Conservation (phyloP, 1,140 invertebrate species). For the Galendromus occidentalis region DNA sequence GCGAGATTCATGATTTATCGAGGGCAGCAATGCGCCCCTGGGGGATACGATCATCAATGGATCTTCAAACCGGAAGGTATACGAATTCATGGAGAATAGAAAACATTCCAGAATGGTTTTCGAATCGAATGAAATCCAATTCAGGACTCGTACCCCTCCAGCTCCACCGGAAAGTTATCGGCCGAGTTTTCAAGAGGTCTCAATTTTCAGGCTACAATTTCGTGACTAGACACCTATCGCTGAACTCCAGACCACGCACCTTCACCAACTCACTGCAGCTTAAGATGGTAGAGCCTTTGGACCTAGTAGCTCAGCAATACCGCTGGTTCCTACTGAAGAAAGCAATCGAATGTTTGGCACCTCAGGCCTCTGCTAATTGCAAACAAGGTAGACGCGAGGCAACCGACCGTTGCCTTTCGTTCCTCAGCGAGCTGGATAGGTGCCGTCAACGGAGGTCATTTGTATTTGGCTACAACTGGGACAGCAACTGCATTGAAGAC, state of each 20-base stretch:
- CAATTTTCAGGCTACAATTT: background rate
- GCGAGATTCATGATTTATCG: constrained; percentile 2
- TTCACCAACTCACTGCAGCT: background rate
- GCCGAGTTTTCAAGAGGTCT: too few relatives aligned
- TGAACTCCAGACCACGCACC: background rate
- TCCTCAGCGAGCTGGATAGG: background rate
- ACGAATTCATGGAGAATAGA: too few relatives aligned
- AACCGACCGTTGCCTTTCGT: background rate
- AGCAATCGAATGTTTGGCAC: background rate
- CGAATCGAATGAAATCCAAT: too few relatives aligned
- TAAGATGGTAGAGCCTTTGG: constrained; percentile 9
- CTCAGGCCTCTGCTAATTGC: background rate
- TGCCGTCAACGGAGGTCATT: background rate
- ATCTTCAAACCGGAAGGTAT: background rate
- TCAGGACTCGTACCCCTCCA: too few relatives aligned
- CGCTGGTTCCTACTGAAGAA: constrained; percentile 3
- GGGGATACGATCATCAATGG: constrained; percentile 10
- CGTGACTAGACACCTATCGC: background rate
- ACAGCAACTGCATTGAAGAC: constrained; percentile 9
- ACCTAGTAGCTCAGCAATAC: constrained; percentile 1
- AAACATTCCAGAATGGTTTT: too few relatives aligned
- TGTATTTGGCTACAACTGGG: constrained; percentile 8
- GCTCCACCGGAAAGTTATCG: too few relatives aligned
- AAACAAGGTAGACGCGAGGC: background rate
- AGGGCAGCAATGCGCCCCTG: background rate